Evolutionary conservation across 2,113 vertebrate genomes (phyloP).

Genomic region (Bufo gargarizans): DNA sequence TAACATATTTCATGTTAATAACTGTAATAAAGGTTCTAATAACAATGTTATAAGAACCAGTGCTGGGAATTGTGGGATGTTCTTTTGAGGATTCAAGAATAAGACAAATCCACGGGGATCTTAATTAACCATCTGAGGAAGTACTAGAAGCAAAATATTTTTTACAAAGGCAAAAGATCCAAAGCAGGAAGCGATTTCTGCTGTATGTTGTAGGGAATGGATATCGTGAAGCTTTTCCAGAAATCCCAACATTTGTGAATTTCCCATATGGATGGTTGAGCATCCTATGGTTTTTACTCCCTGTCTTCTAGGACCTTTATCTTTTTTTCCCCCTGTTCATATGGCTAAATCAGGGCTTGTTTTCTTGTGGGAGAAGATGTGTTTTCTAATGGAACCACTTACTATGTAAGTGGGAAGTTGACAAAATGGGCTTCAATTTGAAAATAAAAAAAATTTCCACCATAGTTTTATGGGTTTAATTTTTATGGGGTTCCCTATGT

Average conservation of each 20-base stretch:
- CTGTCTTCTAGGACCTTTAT: no score
- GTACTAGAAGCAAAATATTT: slow-evolving; percentile 31
- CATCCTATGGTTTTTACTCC: no score
- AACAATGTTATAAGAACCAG: slow-evolving; percentile 48
- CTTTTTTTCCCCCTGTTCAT: no score
- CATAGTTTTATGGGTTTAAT: no score
- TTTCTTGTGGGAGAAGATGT: no score
- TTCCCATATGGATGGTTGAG: background rate
- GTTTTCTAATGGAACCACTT: no score
- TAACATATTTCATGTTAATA: slow-evolving; percentile 52
- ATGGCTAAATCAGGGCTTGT: no score
- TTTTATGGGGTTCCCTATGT: no score
- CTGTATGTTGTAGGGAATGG: background rate
- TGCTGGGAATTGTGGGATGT: slow-evolving; percentile 44
- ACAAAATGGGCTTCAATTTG: no score
- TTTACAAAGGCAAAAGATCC: slow-evolving; percentile 6
- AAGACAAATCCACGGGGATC: slow-evolving; percentile 27
- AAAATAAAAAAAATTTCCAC: no score
- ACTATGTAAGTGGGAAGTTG: no score
- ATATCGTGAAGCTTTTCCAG: background rate
- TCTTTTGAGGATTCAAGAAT: slow-evolving; percentile 15
- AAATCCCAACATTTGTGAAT: background rate
- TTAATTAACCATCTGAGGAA: slow-evolving; percentile 41
- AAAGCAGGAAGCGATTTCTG: slow-evolving; percentile 1
- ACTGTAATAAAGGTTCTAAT: slow-evolving; percentile 55